These are phyloP conservation scores for Apostichopus parvimensis DNA, from an alignment of 35 echinoderm and acorn worm genomes.

Conservation along the genomic window DNA sequence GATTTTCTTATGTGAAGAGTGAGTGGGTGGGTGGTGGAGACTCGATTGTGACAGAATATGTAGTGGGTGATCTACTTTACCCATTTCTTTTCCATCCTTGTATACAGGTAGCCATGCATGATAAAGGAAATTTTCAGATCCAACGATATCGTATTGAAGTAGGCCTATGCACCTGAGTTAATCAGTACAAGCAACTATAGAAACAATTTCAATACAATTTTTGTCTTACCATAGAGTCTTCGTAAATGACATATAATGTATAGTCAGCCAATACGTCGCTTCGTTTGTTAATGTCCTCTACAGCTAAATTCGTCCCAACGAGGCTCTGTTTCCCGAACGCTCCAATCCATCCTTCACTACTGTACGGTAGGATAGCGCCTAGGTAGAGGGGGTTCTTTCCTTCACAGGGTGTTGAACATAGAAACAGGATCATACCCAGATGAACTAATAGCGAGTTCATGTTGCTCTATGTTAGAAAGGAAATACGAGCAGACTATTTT, in stretches of 20 bases:
- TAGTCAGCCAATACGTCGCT: constrained; percentile 12
- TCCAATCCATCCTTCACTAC: constrained; percentile 45
- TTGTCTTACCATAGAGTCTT: constrained; percentile 39
- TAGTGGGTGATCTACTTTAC: too few relatives aligned
- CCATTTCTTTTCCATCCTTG: too few relatives aligned
- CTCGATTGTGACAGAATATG: too few relatives aligned
- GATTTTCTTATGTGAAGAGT: too few relatives aligned
- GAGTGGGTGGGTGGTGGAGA: too few relatives aligned
- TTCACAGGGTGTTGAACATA: background rate
- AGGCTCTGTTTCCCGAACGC: constrained; percentile 40
- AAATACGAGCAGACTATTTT: too few relatives aligned
- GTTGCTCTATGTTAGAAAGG: background rate
- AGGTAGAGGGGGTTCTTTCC: constrained; percentile 37
- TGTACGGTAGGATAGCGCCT: constrained; percentile 40
- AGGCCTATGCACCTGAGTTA: too few relatives aligned
- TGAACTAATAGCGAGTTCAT: background rate
- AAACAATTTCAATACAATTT: too few relatives aligned
- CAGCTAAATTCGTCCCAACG: constrained; percentile 36
- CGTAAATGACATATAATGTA: constrained; percentile 17
- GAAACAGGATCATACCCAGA: background rate
- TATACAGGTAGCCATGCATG: too few relatives aligned
- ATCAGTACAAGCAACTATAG: too few relatives aligned
- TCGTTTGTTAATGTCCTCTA: constrained; percentile 18
- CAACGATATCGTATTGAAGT: too few relatives aligned
- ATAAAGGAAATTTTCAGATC: too few relatives aligned